A percentile compares a stretch with the other conserved stretches of the same genome.
Evolutionary conservation across 2,797 vertebrate species (phyloP).

Genomic region (Xiphophorus birchmanni): DNA sequence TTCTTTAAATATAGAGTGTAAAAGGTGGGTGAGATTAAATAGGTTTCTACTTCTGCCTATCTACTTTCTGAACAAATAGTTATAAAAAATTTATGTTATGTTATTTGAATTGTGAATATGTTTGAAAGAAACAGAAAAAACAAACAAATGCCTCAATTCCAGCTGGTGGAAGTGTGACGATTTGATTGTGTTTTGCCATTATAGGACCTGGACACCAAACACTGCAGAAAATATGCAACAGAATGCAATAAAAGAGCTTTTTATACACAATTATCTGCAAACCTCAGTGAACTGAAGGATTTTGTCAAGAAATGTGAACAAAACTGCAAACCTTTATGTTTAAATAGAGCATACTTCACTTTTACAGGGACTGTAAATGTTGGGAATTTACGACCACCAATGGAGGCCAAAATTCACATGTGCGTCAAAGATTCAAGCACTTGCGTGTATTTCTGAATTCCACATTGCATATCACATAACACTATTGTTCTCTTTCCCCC

Average conservation of each 20-base stretch:
- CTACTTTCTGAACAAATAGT: too few relatives aligned
- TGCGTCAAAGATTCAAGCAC: conserved; percentile 22
- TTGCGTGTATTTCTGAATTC: conserved; percentile 22
- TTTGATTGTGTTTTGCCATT: background rate
- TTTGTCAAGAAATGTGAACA: background rate
- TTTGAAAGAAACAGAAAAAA: too few relatives aligned
- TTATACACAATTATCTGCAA: background rate
- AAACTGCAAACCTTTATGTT: background rate
- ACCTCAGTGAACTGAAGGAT: background rate
- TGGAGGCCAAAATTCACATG: conserved; percentile 13
- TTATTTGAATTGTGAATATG: too few relatives aligned
- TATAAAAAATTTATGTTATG: too few relatives aligned
- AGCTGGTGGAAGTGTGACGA: background rate
- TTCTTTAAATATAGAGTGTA: too few relatives aligned
- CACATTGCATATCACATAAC: conserved; percentile 21
- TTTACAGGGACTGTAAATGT: background rate
- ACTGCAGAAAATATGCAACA: background rate
- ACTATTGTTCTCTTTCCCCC: conserved; percentile 63
- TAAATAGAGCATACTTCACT: background rate
- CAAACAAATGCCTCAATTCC: background rate
- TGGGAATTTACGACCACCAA: background rate
- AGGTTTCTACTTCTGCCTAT: too few relatives aligned
- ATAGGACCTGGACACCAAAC: background rate
- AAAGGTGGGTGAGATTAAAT: too few relatives aligned
- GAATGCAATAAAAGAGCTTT: background rate